phyloP scores from a whole-genome alignment of 2,888 invertebrate species.

The Chironomus riparius region DNA sequence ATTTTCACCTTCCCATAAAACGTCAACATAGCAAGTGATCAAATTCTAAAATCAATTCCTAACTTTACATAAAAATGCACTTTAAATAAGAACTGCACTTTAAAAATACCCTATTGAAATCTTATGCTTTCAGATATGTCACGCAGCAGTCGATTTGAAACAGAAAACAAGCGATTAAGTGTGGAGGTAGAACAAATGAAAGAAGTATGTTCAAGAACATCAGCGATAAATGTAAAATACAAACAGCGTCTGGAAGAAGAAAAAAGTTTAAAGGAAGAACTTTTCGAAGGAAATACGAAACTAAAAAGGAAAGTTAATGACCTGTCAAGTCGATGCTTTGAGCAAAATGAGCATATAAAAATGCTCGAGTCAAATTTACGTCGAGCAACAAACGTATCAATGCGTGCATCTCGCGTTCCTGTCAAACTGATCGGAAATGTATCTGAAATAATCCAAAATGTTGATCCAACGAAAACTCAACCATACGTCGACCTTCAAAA shows the following conservation, averaged over 20 bases:
- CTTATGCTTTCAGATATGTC: not conserved
- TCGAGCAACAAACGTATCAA: not conserved
- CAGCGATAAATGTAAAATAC: conserved; percentile 9
- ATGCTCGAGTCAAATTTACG: not conserved
- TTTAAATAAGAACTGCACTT: no score
- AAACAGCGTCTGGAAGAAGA: not conserved
- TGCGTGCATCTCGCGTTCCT: not conserved
- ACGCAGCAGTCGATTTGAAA: not conserved
- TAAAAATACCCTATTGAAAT: not conserved
- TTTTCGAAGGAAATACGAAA: not conserved
- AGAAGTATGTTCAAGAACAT: not conserved
- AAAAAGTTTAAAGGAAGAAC: not conserved
- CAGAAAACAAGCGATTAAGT: not conserved
- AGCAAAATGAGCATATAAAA: not conserved
- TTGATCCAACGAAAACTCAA: not conserved
- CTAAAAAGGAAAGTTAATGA: conserved; percentile 1
- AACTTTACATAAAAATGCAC: no score
- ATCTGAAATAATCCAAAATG: not conserved
- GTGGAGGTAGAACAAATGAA: conserved; percentile 12
- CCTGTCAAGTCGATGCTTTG: not conserved
- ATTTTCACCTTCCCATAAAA: no score
- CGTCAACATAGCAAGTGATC: no score
- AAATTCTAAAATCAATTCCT: no score
- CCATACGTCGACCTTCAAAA: conserved; percentile 5
- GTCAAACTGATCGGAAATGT: not conserved